phyloP scores from a whole-genome alignment of 1,140 invertebrate genomes.

The Tachypleus tridentatus region DNA sequence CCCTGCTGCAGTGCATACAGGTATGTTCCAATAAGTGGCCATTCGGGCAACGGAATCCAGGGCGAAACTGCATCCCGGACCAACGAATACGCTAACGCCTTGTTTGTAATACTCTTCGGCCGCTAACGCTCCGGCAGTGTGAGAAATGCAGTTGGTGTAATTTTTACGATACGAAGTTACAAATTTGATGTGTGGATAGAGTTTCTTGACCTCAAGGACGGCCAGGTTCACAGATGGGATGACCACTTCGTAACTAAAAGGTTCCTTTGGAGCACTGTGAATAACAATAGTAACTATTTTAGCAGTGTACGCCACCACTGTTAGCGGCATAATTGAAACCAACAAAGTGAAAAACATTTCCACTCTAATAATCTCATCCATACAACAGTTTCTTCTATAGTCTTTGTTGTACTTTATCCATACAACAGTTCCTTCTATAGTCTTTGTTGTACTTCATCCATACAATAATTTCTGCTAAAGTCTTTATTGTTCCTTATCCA shows the following conservation, averaged over 20 bases:
- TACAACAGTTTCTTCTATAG: too few species aligned
- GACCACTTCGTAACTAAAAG: conserved; percentile 15
- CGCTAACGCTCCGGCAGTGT: conserved; percentile 15
- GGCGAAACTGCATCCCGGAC: conserved; percentile 54
- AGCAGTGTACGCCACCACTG: too few species aligned
- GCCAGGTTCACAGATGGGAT: conserved; percentile 19
- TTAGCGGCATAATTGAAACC: too few species aligned
- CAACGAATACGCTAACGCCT: conserved; percentile 18
- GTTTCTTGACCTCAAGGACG: conserved; percentile 9
- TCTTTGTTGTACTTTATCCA: too few species aligned
- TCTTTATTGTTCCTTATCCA: too few species aligned
- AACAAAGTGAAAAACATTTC: too few species aligned
- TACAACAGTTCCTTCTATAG: too few species aligned
- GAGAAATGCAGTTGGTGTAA: conserved; percentile 10
- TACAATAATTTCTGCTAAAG: too few species aligned
- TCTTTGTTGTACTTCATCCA: too few species aligned
- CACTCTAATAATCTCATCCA: too few species aligned
- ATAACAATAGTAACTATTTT: too few species aligned
- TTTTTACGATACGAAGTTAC: conserved; percentile 8
- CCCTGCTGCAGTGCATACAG: conserved; percentile 60
- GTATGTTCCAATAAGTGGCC: conserved; percentile 45
- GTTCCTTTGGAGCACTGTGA: background rate
- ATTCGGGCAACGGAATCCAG: conserved; percentile 67
- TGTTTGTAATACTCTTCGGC: conserved; percentile 23
- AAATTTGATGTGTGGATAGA: conserved; percentile 14